Percentiles rank a stretch among this genome's conserved stretches.
Conservation (phyloP, 2,113 vertebrate species). For the Planiliza haematocheilus region DNA sequence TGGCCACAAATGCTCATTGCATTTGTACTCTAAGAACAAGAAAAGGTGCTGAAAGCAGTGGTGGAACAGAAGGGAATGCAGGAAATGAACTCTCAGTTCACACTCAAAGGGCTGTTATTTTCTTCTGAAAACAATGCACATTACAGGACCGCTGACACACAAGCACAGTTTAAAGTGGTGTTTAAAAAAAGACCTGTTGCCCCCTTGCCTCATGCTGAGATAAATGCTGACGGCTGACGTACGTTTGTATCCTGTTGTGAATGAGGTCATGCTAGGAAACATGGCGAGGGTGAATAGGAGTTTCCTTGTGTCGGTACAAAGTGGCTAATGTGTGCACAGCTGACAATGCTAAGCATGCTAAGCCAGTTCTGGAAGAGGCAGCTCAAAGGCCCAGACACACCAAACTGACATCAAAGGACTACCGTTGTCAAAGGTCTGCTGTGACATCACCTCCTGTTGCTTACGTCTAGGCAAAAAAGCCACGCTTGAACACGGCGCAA, state of each 20-base stretch:
- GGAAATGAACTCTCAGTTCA: background rate
- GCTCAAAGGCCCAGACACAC: background rate
- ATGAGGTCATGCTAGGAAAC: slow-evolving; percentile 71
- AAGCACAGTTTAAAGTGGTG: background rate
- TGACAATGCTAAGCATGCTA: slow-evolving; percentile 58
- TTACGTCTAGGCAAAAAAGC: no score
- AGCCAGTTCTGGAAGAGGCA: slow-evolving; percentile 51
- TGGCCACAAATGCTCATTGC: background rate
- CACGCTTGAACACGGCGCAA: no score
- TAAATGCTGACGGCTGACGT: slow-evolving; percentile 39
- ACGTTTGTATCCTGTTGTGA: slow-evolving; percentile 47
- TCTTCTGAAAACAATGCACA: background rate
- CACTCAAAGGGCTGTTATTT: background rate
- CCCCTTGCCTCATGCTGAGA: slow-evolving; percentile 37
- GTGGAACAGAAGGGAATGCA: background rate
- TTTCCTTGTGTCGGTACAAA: slow-evolving; percentile 57
- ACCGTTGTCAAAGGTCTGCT: no score
- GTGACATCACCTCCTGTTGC: no score
- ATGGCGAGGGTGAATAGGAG: slow-evolving; percentile 42
- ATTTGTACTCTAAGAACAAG: background rate
- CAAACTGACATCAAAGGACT: no score
- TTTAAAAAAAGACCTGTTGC: slow-evolving; percentile 8
- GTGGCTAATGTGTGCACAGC: slow-evolving; percentile 44
- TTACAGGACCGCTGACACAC: background rate
- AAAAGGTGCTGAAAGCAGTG: background rate